phyloP scores from a whole-genome alignment of 2,888 invertebrate genomes.

The Lydus trimaculatus region DNA sequence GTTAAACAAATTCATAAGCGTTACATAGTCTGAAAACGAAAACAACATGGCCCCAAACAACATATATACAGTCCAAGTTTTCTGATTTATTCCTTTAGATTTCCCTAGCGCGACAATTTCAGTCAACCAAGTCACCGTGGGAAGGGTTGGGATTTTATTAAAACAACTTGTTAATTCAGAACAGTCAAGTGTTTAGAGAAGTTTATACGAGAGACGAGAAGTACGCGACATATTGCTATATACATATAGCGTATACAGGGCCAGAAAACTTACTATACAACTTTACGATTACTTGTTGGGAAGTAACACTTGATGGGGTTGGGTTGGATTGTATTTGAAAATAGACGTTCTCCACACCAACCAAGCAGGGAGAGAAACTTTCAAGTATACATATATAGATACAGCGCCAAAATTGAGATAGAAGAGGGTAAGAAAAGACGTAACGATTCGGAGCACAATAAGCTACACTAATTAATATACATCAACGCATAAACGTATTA shows the following conservation, averaged over 20 bases:
- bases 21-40: conserved; percentile 36
- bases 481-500: conserved; percentile 62
- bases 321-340: background rate
- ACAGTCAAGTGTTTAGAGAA: conserved; percentile 56
- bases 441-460: conserved; percentile 50
- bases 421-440: conserved; percentile 19
- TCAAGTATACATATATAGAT: too few species aligned
- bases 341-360: background rate
- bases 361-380: background rate
- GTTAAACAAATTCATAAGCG: conserved; percentile 53
- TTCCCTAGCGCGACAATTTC: conserved; percentile 53
- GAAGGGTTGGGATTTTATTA: conserved; percentile 61
- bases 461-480: conserved; percentile 62
- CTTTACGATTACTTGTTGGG: conserved; percentile 53
- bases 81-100: conserved; percentile 57
- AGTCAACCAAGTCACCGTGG: conserved; percentile 45
- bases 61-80: conserved; percentile 57
- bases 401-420: background rate
- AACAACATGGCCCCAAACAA: conserved; percentile 44
- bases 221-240: conserved; percentile 45
- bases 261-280: conserved; percentile 52
- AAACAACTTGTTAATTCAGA: conserved; percentile 63
- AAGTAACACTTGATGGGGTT: conserved; percentile 28
- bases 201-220: conserved; percentile 47
- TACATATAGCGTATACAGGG: conserved; percentile 43